Conservation (phyloP, 2,113 vertebrate genomes). For the Leucosticte australis region DNA sequence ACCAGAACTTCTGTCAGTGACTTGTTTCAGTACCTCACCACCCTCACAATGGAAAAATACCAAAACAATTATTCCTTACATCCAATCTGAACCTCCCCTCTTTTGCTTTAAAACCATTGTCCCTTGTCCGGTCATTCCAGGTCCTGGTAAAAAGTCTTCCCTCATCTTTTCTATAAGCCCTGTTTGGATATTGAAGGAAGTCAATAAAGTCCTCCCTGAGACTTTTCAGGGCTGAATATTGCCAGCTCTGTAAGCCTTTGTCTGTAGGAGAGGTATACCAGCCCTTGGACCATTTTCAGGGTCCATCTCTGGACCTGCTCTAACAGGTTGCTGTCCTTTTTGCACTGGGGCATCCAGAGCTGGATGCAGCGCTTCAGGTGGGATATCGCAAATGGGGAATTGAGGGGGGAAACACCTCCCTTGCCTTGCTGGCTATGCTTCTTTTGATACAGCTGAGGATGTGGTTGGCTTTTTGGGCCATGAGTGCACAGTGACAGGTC, state of each 20-base stretch:
- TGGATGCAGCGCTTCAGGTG: neutral
- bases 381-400: accelerated
- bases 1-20: neutral
- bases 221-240: neutral
- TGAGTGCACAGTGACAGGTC: accelerated
- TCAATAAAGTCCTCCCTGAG: neutral
- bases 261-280: neutral
- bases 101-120: neutral
- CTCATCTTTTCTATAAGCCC: neutral
- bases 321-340: neutral
- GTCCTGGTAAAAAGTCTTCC: neutral
- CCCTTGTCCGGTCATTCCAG: neutral
- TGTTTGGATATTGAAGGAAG: neutral
- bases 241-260: neutral
- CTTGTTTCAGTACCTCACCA: neutral
- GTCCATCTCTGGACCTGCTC: neutral
- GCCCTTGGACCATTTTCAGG: neutral
- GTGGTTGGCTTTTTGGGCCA: neutral
- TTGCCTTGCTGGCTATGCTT: accelerated
- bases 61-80: neutral
- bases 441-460: neutral
- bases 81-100: neutral
- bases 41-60: accelerated
- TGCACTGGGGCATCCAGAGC: neutral
- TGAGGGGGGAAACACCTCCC: neutral